Base-by-base conservation (phyloP, 2,113 vertebrate species). In the Phaethornis superciliosus region DNA sequence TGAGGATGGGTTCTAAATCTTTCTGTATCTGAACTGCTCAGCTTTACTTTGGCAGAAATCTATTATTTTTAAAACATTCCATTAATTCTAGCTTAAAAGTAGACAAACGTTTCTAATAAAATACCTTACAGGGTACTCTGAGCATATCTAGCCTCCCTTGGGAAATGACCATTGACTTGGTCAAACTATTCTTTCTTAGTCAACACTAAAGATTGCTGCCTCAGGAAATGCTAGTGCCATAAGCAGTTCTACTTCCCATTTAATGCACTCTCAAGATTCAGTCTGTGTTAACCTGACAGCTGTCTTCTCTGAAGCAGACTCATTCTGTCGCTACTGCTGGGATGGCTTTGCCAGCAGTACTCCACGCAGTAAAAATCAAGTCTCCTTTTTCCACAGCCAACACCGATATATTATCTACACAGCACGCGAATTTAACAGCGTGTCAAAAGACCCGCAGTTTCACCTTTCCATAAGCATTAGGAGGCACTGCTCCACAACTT, bases 401-500 rank as follows among this genome's bases (percentile, higher is more conserved):
- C 7, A 15, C n/a, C 9, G 30, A 15, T 9, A 12, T 13, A 12
- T 47, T 28, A 74, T 82, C 88, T 80, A 77, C 51, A 56, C 2
- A 20, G 19, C 10, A 59, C 18, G 56, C 40, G 64, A 74, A 89
- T 9, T 7, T 4, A 40, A 44, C 0, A 63, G 59, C 13, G 9
- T 5, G 32, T 32, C 20, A 54, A 35, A 75, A 83, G 72, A 92
- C 55, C 42, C 24, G 76, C 37, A 44, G 62, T 82, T 83, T 65
- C 95, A 93, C 80, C 82, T 93, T 80, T 52, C 21, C 69, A 9
- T 47, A 81, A 81, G 94, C 96, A 52, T 96, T 94, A 93, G 96
- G 96, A 95, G 95, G 95, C 92, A 93, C 93, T 94, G 82, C 93
- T 94, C 75, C 77, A 75, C 94, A 83, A 93, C 60, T 95, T 92